Evolutionary conservation across 2,113 vertebrate genomes (phyloP), one percentile per base, ranked within the genome.

Genomic region (Gobio gobio): DNA sequence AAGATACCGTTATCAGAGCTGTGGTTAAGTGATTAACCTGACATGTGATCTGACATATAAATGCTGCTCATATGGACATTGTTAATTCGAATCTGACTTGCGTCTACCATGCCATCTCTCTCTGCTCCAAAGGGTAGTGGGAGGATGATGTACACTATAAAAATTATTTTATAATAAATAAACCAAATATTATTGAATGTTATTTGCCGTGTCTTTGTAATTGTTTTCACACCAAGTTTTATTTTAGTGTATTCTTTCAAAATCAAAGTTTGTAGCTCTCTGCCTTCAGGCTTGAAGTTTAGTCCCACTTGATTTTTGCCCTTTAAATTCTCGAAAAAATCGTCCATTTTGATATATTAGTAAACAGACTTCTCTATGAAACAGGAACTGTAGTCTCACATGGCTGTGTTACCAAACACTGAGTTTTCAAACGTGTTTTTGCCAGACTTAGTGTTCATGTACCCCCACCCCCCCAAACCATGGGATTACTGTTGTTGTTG

Each of bases 371-470:
- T 80, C 40, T 45, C 43, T 79, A 8, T 79, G 36, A 63, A 63
- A 63, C 7, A 47, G 24, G 78, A 64, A 64, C 43, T 47, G 40
- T 47, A 12, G 36, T 26, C n/a, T 47, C 43, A 64, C 36, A 68
- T 68, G 43, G 63, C 45, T 68, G 24, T 66, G 63, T 49, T 81
- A 68, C 10, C 40, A 26, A 54, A 61, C 85, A 49, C 61, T 13
- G 61, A 47, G 63, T 83, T 78, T 78, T 61, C 58, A 59, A 59
- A 58, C 13, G 72, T 86, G 78, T 33, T 20, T 64, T 77, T 86
- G 79, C 75, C 70, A 76, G 68, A 66, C 79, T 68, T 33, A 5
- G 58, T 78, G 47, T 58, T 58, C 68, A 13, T 47, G 8, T 33
- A 22, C 58, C 58, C 85, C 14, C 5, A 4, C 78, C 72, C 63